These are phyloP conservation scores for Amniataba percoides DNA, from an alignment of 2,797 vertebrate species.

Conservation along the genomic window DNA sequence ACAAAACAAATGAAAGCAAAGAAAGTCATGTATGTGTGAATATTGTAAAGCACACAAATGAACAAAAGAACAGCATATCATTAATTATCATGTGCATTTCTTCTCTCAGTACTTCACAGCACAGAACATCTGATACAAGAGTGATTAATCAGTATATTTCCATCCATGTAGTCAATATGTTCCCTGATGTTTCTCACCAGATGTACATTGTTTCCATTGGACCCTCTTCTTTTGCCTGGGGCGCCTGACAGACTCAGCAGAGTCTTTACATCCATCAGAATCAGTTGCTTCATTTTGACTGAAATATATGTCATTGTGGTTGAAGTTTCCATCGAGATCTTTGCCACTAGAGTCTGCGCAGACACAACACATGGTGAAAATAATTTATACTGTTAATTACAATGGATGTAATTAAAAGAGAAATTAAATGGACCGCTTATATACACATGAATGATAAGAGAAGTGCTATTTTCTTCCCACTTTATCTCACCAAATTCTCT, in stretches of 20 bases:
- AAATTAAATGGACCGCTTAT: background rate
- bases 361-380: conserved; percentile 3
- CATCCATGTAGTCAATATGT: background rate
- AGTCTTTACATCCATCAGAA: conserved; percentile 34
- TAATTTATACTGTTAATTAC: background rate
- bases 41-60: background rate
- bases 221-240: conserved; percentile 10
- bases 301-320: conserved; percentile 6
- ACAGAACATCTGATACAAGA: background rate
- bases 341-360: conserved; percentile 21
- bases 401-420: no score
- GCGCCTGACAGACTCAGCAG: conserved; percentile 13
- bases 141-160: background rate
- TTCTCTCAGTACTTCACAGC: background rate
- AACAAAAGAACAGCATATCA: no score
- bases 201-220: conserved; percentile 49
- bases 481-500: conserved; percentile 43
- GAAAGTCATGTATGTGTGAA: no score
- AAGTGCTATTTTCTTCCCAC: background rate
- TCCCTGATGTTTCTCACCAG: conserved; percentile 53
- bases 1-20: no score
- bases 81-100: background rate
- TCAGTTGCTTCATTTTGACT: conserved; percentile 28
- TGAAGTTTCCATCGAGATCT: background rate
- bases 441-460: background rate